Base-by-base conservation (phyloP, 2,797 vertebrate genomes). In the Paedocypris micromegethes region DNA sequence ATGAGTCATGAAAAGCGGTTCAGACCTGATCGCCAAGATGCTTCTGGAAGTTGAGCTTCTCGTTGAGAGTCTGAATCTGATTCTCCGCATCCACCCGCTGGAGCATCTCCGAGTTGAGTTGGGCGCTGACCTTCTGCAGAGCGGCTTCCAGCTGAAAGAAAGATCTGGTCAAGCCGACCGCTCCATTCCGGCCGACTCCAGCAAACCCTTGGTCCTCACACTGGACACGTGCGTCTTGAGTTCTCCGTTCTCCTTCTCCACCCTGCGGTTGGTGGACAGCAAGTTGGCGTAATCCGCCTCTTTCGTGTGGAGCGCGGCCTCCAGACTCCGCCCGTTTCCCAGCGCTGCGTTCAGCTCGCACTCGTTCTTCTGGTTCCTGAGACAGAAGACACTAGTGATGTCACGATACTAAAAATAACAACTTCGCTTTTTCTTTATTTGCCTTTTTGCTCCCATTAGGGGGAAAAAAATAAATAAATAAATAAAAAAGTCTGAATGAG, bases 1-100 rank as follows among this genome's bases (percentile, higher is more conserved):
- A 23, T 23, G 23, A 23, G 23, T 23, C 23, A 23, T 23, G 23
- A 23, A 23, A 23, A 23, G 23, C 23, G 1, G 23, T 23, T 39
- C 3, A n/a, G 1, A 40, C 49, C 80, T 93, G 88, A 65, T 91
- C 84, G 0, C 84, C 78, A 72, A 93, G 80, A 73, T 77, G 86
- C 73, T 81, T 90, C 80, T 92, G 87, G 55, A 93, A 91, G 0
- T 76, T 83, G n/a, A 92, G 78, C 81, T 93, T 87, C 73, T 93
- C 93, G 48, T 82, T 84, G 6, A 92, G 72, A 1, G 90, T 92
- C 74, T 91, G 91, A 59, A 85, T 66, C 69, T 88, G 80, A 82
- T 92, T 93, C 84, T 93, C 91, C 59, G 89, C 50, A 5, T 93
- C 91, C 3, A 87, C 88, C 7, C 89, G 84, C 60, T 75, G 83